Percentiles rank a stretch among this genome's conserved stretches.
Conservation (phyloP, 2,113 vertebrate genomes). For the Struthio camelus region DNA sequence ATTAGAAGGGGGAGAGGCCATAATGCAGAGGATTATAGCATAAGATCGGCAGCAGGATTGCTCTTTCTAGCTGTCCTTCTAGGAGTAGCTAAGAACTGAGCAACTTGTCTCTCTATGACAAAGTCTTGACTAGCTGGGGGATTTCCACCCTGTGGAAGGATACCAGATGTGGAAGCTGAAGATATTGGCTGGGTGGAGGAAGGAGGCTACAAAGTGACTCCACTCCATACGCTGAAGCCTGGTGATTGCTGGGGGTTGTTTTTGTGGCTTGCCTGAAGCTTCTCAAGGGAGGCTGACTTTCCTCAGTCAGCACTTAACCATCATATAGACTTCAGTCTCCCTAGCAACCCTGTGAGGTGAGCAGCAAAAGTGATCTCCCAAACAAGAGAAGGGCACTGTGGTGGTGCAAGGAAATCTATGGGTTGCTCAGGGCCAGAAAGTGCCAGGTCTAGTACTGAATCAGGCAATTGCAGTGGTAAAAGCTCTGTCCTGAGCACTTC, state of each 20-base stretch:
- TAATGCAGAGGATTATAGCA: constrained; percentile 44
- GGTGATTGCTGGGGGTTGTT: neutral
- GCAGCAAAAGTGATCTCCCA: neutral
- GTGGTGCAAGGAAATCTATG: neutral
- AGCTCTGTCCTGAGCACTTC: neutral
- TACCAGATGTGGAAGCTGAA: neutral
- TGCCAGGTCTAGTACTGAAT: neutral
- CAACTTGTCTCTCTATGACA: neutral
- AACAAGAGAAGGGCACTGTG: rapidly evolving
- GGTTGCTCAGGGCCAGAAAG: neutral
- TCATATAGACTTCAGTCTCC: neutral
- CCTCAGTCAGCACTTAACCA: neutral
- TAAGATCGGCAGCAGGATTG: constrained; percentile 4
- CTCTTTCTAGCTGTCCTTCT: constrained; percentile 6
- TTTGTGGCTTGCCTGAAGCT: neutral
- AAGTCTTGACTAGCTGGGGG: neutral
- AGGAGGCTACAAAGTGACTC: neutral
- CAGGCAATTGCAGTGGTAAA: neutral
- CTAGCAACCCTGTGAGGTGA: neutral
- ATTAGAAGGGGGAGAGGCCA: neutral
- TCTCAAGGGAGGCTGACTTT: neutral
- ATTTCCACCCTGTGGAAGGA: neutral
- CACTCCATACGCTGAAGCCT: neutral
- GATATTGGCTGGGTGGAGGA: neutral
- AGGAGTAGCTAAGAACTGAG: neutral